Base-by-base conservation (phyloP, 2,888 invertebrate genomes). In the Mimachlamys varia region DNA sequence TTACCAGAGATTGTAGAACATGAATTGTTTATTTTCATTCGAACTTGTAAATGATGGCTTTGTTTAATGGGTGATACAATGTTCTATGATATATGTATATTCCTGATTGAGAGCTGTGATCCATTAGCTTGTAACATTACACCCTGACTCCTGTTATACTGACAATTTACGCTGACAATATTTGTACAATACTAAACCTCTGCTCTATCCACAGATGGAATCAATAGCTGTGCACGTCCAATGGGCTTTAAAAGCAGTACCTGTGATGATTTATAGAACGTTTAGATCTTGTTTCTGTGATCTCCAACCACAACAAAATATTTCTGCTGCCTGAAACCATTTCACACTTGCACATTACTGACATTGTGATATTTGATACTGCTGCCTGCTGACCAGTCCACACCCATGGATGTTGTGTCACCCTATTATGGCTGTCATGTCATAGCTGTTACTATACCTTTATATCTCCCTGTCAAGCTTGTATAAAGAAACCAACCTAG, bases 151-250 rank as follows among this genome's bases (percentile, higher is more conserved):
- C 19, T 58, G 58, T 58, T 58, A 19, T 58, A 58, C 19, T 58
- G 58, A 58, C 58, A 58, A n/a, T 58, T 58, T 58, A 58, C 58
- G 19, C 58, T 58, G n/a, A 58, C 58, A 58, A 58, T 58, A 22
- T 58, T 58, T 58, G 58, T 58, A 58, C 58, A 58, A 58, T 19
- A 58, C 19, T 3, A 58, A 58, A 58, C 22, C 58, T 19, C 58
- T n/a, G n/a, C n/a, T 58, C 58, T 58, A 22, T 58, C 58, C 58
- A 22, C 22, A 22, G 58, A 58, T 58, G 22, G 58, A 58, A 58
- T 58, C 58, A 58, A 58, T 19, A 58, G n/a, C 22, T 58, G 58
- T n/a, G 58, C 58, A n/a, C 2, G 19, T 58, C n/a, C 58, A 58
- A n/a, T 58, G 19, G 3, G n/a, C 19, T 58, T 58, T 58, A 58